Evolutionary conservation across 2,888 invertebrate species (phyloP), one percentile per base, ranked within the genome.

Genomic region (Drosophila prostipennis): DNA sequence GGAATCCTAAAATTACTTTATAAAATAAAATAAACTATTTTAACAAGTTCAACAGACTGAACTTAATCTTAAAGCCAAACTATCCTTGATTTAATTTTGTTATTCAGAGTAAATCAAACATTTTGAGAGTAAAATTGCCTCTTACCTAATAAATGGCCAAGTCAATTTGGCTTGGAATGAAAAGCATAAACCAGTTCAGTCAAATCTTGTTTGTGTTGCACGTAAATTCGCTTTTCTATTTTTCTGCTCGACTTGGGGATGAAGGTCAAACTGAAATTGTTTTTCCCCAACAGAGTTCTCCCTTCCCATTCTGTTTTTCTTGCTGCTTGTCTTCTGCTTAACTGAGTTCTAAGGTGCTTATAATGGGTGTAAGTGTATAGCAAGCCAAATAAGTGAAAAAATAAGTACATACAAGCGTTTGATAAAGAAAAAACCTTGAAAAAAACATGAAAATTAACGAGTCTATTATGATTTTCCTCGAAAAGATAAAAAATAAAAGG

Each of bases 341-440:
- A 79, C 74, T 78, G 70, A 79, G 65, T 46, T 46, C 29, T 14
- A 14, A 46, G 46, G 46, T 29, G 29, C 46, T 46, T 29, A 46
- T 64, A 72, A 58, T 56, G 58, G 42, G 13, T 43, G 23, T n/a
- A 11, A 6, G 8, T 11, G 36, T 63, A 70, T 77, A 53, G 72
- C 67, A 75, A 77, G 70, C 70, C 72, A 79, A 79, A 72, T 63
- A 75, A 29, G 29, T 23, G 43, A 19, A 23, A 79, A 69, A 72
- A 58, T 55, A 74, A 71, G 54, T 45, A 55, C 57, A 39, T 39
- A 61, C 56, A 61, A 39, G 6, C 14, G 11, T 5, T 39, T 52
- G 14, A 26, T 39, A 26, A 39, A 14, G 23, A 26, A 37, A 23
- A 6, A 23, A 10, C 13, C 43, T 13, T 8, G 10, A 55, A 61